These are phyloP conservation scores for Sabatieria punctata DNA, from an alignment of 2,888 invertebrate species.

Conservation along the genomic window DNA sequence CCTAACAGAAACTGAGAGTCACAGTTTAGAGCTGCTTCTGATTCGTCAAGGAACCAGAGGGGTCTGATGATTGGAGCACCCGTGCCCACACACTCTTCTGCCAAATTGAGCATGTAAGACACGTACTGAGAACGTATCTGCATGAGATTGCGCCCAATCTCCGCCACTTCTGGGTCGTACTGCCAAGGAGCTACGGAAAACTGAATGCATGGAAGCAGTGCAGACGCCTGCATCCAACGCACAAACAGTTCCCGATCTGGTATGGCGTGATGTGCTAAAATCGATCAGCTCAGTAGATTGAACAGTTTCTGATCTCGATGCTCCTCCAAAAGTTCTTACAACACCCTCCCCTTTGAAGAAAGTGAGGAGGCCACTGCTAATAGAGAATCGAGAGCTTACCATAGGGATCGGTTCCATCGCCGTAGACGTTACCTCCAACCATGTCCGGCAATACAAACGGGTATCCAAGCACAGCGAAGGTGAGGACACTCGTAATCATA, in stretches of 20 bases:
- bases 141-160: not conserved
- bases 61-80: constrained; percentile 69
- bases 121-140: not conserved
- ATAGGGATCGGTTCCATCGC: not conserved
- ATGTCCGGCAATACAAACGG: constrained; percentile 77
- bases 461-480: constrained; percentile 47
- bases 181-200: constrained; percentile 75
- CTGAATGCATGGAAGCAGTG: constrained; percentile 76
- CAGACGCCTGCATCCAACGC: constrained; percentile 54
- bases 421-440: constrained; percentile 61
- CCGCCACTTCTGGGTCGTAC: constrained; percentile 49
- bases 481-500: constrained; percentile 18
- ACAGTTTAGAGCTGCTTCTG: not conserved
- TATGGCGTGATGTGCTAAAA: not conserved
- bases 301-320: too few relatives aligned
- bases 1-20: constrained; percentile 73
- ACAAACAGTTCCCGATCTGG: constrained; percentile 54
- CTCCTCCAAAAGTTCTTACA: too few relatives aligned
- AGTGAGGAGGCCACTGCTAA: too few relatives aligned
- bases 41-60: constrained; percentile 54
- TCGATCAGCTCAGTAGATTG: too few relatives aligned
- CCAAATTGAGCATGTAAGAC: not conserved
- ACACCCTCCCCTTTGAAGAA: too few relatives aligned
- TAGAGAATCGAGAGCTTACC: too few relatives aligned
- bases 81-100: constrained; percentile 33